These are phyloP conservation scores for Eilema caniola DNA, from an alignment of 2,888 invertebrate genomes.

Conservation along the genomic window DNA sequence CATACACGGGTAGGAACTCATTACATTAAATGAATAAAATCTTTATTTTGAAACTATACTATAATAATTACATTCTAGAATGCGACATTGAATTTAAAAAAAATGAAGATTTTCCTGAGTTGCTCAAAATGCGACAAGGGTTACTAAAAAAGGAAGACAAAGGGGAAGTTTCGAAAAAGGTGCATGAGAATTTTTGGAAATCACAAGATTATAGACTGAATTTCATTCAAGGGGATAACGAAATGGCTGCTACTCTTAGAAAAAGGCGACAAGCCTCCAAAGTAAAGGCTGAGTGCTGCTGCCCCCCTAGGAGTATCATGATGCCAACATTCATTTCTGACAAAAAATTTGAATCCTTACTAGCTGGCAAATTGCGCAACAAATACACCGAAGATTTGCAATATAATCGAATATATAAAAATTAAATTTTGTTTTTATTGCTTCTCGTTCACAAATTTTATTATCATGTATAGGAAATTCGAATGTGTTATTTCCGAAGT, in stretches of 20 bases:
- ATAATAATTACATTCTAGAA: conserved; percentile 55
- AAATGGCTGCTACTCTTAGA: conserved; percentile 1
- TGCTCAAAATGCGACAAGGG: conserved; percentile 59
- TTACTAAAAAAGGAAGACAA: conserved; percentile 56
- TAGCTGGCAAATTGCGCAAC: conserved; percentile 16
- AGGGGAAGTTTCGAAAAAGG: conserved; percentile 41
- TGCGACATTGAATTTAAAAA: conserved; percentile 64
- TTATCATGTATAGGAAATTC: background rate
- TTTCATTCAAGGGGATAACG: background rate
- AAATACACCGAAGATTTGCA: conserved; percentile 11
- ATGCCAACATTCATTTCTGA: conserved; percentile 72
- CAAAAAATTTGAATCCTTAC: conserved; percentile 53
- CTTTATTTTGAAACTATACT: too few species aligned
- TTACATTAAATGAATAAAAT: too few species aligned
- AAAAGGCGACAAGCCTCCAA: conserved; percentile 32
- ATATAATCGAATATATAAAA: conserved; percentile 19
- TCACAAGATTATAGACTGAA: background rate
- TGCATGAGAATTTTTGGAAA: conserved; percentile 39
- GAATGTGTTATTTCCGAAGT: conserved; percentile 1
- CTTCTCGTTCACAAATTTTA: conserved; percentile 11
- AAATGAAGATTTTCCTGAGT: conserved; percentile 61
- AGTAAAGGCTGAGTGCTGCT: conserved; percentile 61
- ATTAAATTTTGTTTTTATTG: conserved; percentile 36
- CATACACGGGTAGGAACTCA: too few species aligned
- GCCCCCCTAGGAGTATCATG: conserved; percentile 58